Evolutionary conservation across 2,797 vertebrate species (phyloP), one percentile per base, ranked within the genome.

Genomic region (Gallinago stenura): DNA sequence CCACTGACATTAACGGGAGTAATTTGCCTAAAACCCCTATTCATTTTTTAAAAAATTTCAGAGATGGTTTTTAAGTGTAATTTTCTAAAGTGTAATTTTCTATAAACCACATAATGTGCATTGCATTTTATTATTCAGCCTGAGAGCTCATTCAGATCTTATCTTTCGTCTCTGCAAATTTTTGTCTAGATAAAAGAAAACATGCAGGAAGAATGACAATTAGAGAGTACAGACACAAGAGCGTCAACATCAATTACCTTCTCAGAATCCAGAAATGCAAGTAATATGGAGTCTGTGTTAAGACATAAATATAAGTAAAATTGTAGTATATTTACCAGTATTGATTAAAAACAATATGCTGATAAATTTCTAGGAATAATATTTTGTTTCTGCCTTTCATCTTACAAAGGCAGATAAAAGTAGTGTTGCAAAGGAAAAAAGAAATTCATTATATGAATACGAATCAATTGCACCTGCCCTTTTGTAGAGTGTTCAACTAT

Each of bases 31-130:
- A 93, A 96, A 82, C 14, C 33, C 19, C 15, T 41, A 35, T 54
- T 79, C 6, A 0, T n/a, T 35, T n/a, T 51, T 62, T 65, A n/a
- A 69, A 54, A 62, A 43, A 89, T 75, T 89, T 83, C 53, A 83
- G 78, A 87, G 26, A 26, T 75, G 56, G 41, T 68, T 89, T 95
- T 95, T 69, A 93, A 96, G 71, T 54, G 26, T 57, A 87, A 95
- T 96, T 88, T 93, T 88, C 76, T 71, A 12, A 70, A 77, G 77
- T 70, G 25, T 53, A 82, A 92, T 92, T 89, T 94, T 95, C 87
- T 87, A 90, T 92, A 95, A 83, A 50, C 13, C 28, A 61, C n/a
- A 70, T 66, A 92, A 95, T 64, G 20, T 60, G 19, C 69, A 60
- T 46, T 46, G 60, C 69, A 79, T 93, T 95, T 90, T 87, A 83